Conservation (phyloP, 2,888 invertebrate species). For the Nymphalis polychloros region DNA sequence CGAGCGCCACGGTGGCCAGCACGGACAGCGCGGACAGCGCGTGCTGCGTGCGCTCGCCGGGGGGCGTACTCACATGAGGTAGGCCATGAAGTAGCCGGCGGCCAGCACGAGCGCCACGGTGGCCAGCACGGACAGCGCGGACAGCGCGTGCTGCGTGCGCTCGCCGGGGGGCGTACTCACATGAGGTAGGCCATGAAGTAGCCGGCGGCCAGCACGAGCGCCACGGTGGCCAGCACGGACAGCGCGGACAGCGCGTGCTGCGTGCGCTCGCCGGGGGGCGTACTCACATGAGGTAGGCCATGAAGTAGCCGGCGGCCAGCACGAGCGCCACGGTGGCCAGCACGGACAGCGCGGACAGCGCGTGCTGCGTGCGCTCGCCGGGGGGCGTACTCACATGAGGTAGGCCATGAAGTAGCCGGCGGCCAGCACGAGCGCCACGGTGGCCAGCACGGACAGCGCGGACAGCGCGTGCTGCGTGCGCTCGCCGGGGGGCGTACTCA, state of each 20-base stretch:
- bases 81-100: too few species aligned
- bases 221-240: slow-evolving; percentile 85
- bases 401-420: slow-evolving; percentile 92
- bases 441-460: slow-evolving; percentile 82
- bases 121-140: too few species aligned
- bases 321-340: slow-evolving; percentile 87
- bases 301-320: slow-evolving; percentile 87
- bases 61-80: too few species aligned
- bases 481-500: slow-evolving; percentile 79
- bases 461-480: slow-evolving; percentile 90
- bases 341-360: slow-evolving; percentile 84
- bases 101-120: too few species aligned
- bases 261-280: slow-evolving; percentile 85
- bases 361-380: slow-evolving; percentile 88
- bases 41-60: too few species aligned
- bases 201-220: slow-evolving; percentile 85
- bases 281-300: slow-evolving; percentile 81
- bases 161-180: slow-evolving; percentile 71
- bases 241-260: slow-evolving; percentile 91
- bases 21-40: too few species aligned
- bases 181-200: slow-evolving; percentile 90
- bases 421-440: slow-evolving; percentile 85
- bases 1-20: too few species aligned
- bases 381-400: slow-evolving; percentile 45
- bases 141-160: too few species aligned